Base-by-base conservation (phyloP, 2,888 invertebrate genomes). In the Ochropacha duplaris region DNA sequence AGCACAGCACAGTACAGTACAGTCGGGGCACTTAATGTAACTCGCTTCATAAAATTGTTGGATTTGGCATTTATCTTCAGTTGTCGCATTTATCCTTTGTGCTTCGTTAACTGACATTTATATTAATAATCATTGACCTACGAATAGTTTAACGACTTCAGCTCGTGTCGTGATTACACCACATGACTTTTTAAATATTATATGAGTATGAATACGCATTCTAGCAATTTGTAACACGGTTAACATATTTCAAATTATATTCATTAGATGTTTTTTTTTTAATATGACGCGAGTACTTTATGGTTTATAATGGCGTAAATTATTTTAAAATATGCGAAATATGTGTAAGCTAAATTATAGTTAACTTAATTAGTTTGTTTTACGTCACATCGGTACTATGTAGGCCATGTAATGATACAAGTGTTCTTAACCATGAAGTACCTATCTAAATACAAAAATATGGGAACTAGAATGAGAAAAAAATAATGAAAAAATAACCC, bases 101-200 rank as follows among this genome's bases (percentile, higher is more conserved):
- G 62, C 57, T 64, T 74, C 58, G 72, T 70, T 74, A 68, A 72
- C 74, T 78, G 74, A 70, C 72, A 78, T 82, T 81, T 78, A 78
- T 74, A 75, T 74, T 78, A 76, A 76, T 72, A 74, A 76, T 70
- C 56, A 71, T 74, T 66, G 67, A 68, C 64, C 62, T 67, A 68
- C 69, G 60, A 69, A 71, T 66, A 60, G 66, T 63, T 76, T 76
- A 71, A 77, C 64, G 68, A 65, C 63, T 65, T 60, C 39, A 52
- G 56, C 61, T 62, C 73, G 63, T 76, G 72, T 62, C 73, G 63
- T 76, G 72, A 77, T 71, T 71, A 68, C 67, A 59, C 63, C 65
- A 71, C 59, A 70, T 71, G 71, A 68, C 57, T 71, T 68, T 34
- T 52, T n/a, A 36, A 36, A 36, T 36, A n/a, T 36, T 16, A 22